Percentiles rank a stretch among this genome's conserved stretches.
These are phyloP conservation scores for Calycopis cecrops DNA, from an alignment of 1,140 invertebrate species.

Conservation along the genomic window DNA sequence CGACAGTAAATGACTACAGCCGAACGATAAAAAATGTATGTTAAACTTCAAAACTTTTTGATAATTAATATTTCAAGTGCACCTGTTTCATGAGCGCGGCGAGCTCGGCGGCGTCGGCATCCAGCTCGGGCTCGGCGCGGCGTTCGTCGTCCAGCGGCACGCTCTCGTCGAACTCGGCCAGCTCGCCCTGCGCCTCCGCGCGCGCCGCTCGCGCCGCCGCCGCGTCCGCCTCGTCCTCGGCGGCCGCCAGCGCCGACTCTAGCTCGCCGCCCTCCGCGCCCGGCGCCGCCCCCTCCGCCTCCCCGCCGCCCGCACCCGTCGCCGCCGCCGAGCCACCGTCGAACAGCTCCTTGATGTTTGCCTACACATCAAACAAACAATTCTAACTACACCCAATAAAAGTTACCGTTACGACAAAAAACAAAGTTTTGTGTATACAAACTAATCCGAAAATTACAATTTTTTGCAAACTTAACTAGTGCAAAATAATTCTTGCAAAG, in stretches of 20 bases:
- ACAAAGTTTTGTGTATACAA: too few relatives aligned
- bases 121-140: slow-evolving; percentile 81
- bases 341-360: slow-evolving; percentile 95
- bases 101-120: slow-evolving; percentile 93
- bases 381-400: not conserved
- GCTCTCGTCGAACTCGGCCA: slow-evolving; percentile 97
- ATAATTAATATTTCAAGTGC: slow-evolving; percentile 69
- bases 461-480: too few relatives aligned
- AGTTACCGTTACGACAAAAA: not conserved
- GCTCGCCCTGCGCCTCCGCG: slow-evolving; percentile 94
- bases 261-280: slow-evolving; percentile 82
- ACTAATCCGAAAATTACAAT: too few relatives aligned
- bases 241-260: slow-evolving; percentile 90
- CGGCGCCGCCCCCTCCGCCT: slow-evolving; percentile 88
- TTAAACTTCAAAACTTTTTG: too few relatives aligned
- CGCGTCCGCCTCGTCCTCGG: slow-evolving; percentile 96
- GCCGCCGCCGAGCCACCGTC: slow-evolving; percentile 43
- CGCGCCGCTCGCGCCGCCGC: slow-evolving; percentile 92
- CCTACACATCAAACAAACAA: slow-evolving; percentile 62
- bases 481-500: too few relatives aligned
- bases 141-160: slow-evolving; percentile 91
- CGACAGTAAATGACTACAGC: too few relatives aligned
- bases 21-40: too few relatives aligned
- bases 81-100: slow-evolving; percentile 97
- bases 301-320: slow-evolving; percentile 85